These are phyloP conservation scores for Ypsolopha sequella DNA, from an alignment of 2,888 invertebrate genomes.

Conservation along the genomic window DNA sequence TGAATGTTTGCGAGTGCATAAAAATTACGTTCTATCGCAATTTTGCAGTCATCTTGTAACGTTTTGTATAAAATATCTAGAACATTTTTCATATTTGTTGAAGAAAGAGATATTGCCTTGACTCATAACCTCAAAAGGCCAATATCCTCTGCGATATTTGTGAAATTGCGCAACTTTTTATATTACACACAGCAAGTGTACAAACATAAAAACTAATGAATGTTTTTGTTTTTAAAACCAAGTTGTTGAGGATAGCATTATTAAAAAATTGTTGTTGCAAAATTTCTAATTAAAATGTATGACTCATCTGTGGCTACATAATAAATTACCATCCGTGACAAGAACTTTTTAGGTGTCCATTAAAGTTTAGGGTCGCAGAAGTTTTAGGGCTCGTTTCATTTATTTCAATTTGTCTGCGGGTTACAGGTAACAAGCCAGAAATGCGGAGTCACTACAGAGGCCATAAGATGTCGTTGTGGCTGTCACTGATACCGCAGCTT, in stretches of 20 bases:
- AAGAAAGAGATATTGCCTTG: too few relatives aligned
- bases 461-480: slow-evolving; percentile 94
- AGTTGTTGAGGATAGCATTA: neutral
- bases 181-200: too few relatives aligned
- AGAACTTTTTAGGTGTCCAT: slow-evolving; percentile 16
- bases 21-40: too few relatives aligned
- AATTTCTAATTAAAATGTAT: slow-evolving; percentile 2
- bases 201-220: too few relatives aligned
- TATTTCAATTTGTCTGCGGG: slow-evolving; percentile 26
- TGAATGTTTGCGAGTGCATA: too few relatives aligned
- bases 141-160: too few relatives aligned
- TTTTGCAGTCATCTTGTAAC: too few relatives aligned
- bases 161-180: too few relatives aligned
- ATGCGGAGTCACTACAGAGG: slow-evolving; percentile 93
- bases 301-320: neutral
- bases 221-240: too few relatives aligned
- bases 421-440: slow-evolving; percentile 76
- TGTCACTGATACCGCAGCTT: slow-evolving; percentile 90
- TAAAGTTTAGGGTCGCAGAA: slow-evolving; percentile 32
- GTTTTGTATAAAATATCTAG: too few relatives aligned
- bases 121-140: too few relatives aligned
- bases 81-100: too few relatives aligned
- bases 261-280: neutral
- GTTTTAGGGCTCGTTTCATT: slow-evolving; percentile 23
- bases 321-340: slow-evolving; percentile 7